Evolutionary conservation across 2,113 vertebrate genomes (phyloP).

Genomic region (Lethenteron camtschaticum): DNA sequence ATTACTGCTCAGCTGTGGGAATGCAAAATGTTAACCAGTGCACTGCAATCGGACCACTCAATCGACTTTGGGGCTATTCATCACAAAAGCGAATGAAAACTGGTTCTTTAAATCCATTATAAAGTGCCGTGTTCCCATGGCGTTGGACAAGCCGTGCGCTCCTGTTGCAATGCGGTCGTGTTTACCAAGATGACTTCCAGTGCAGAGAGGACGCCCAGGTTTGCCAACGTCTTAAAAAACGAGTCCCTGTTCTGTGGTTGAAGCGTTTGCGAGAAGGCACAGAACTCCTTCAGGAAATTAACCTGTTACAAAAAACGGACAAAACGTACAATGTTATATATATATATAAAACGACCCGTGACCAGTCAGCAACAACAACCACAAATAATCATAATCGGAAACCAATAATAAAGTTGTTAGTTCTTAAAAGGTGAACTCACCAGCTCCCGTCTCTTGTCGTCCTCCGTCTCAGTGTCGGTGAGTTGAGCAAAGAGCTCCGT

Average conservation of each 20-base stretch:
- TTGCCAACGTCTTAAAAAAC: conserved; percentile 91
- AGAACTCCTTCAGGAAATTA: conserved; percentile 98
- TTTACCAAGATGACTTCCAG: conserved; percentile 94
- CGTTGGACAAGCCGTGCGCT: too few relatives aligned
- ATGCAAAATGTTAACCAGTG: neutral
- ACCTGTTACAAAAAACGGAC: conserved; percentile 30
- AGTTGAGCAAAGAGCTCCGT: conserved; percentile 97
- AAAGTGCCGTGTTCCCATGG: too few relatives aligned
- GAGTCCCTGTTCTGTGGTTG: conserved; percentile 94
- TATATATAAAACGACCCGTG: neutral
- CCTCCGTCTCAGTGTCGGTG: conserved; percentile 85
- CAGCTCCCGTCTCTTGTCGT: conserved; percentile 75
- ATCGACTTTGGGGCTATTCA: neutral
- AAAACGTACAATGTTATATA: neutral
- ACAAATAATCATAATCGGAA: too few relatives aligned
- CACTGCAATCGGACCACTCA: neutral
- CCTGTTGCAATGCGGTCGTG: too few relatives aligned
- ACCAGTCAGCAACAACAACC: too few relatives aligned
- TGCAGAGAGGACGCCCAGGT: conserved; percentile 80
- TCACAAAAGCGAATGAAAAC: neutral
- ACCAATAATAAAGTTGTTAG: too few relatives aligned
- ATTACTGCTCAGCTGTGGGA: too few relatives aligned
- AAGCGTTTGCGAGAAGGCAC: conserved; percentile 89
- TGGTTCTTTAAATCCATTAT: neutral
- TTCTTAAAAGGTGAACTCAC: conserved; percentile 23